Percentiles rank a stretch among this genome's conserved stretches.
Conservation (phyloP, 1,140 invertebrate species). For the Ridgeia piscesae region DNA sequence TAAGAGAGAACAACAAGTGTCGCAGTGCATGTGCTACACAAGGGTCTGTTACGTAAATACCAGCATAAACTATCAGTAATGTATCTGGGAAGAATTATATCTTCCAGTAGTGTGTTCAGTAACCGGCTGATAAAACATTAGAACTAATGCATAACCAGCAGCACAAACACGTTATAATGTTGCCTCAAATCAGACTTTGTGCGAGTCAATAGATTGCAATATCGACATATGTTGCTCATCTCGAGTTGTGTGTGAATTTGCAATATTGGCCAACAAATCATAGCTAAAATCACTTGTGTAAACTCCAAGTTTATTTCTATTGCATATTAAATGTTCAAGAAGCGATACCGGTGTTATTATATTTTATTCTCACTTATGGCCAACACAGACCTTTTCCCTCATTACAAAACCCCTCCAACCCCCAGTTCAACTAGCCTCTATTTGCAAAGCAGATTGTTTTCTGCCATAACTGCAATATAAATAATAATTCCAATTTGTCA, state of each 20-base stretch:
- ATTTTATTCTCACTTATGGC: background rate
- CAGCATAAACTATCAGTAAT: background rate
- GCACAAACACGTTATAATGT: no score
- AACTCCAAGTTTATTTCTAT: background rate
- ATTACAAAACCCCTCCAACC: background rate
- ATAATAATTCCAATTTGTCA: background rate
- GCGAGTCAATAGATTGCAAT: no score
- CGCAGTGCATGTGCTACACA: background rate
- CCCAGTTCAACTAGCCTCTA: background rate
- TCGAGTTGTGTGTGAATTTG: no score
- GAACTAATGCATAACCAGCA: no score
- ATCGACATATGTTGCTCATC: no score
- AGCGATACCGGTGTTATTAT: background rate
- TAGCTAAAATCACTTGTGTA: background rate
- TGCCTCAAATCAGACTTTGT: no score
- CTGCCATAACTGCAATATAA: background rate
- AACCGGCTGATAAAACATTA: no score
- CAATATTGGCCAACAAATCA: background rate
- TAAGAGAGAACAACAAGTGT: slow-evolving; percentile 50
- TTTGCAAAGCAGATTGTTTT: background rate
- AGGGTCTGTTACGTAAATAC: background rate
- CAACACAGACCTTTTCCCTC: background rate
- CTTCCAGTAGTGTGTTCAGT: background rate
- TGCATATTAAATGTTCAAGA: background rate
- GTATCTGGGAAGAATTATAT: background rate